These are phyloP conservation scores for Amblyjoppa proteus DNA, from an alignment of 2,888 invertebrate genomes.

Conservation along the genomic window DNA sequence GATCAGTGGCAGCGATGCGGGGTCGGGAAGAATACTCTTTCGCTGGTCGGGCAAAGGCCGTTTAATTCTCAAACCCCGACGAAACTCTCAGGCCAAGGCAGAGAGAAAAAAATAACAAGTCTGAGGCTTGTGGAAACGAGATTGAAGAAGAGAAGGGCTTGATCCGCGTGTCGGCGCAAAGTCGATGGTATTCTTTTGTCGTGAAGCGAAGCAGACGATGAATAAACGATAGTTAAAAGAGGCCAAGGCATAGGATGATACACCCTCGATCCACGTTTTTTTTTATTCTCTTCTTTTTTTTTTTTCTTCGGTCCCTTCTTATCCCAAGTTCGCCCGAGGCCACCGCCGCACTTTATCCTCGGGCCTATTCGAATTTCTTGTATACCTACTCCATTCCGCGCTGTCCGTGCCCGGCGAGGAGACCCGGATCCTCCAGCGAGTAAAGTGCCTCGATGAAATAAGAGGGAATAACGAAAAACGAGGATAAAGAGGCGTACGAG, in stretches of 20 bases:
- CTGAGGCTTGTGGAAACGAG: conserved; percentile 16
- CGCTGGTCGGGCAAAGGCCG: conserved; percentile 55
- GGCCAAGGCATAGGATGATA: conserved; percentile 34
- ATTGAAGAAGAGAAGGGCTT: conserved; percentile 43
- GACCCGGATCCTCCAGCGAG: background rate
- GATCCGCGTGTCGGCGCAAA: conserved; percentile 35
- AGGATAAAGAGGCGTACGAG: background rate
- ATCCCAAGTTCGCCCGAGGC: conserved; percentile 21
- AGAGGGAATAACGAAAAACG: background rate
- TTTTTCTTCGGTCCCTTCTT: background rate
- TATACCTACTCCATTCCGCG: conserved; percentile 2
- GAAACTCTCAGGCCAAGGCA: conserved; percentile 44
- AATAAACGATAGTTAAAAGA: conserved; percentile 69
- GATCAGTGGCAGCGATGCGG: conserved; percentile 4
- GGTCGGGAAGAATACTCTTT: conserved; percentile 52
- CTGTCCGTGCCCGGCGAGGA: background rate
- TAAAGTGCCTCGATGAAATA: background rate
- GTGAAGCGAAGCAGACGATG: conserved; percentile 65
- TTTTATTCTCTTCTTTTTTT: conserved; percentile 27
- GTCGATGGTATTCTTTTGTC: conserved; percentile 67
- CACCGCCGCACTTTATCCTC: conserved; percentile 21
- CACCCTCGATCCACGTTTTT: conserved; percentile 23
- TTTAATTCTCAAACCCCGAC: conserved; percentile 47
- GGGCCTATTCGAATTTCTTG: conserved; percentile 33
- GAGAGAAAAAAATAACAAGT: conserved; percentile 15